A percentile compares a stretch with the other conserved stretches of the same genome.
Evolutionary conservation across 2,797 vertebrate species (phyloP).

Genomic region (Smutsia gigantea): DNA sequence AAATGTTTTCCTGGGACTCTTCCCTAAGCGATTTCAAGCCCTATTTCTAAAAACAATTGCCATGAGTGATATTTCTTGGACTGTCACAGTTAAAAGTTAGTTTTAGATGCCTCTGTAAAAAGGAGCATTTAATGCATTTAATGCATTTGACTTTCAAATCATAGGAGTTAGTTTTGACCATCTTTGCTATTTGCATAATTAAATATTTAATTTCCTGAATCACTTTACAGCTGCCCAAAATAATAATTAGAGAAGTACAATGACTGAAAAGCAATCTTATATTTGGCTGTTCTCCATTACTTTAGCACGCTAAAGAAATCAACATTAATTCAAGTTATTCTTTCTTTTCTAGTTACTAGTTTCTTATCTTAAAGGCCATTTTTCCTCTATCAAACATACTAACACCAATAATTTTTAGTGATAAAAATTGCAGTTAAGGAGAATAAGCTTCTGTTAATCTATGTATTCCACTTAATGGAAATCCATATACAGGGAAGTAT

Average conservation of each 20-base stretch:
- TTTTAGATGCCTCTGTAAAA: not conserved
- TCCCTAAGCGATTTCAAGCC: not conserved
- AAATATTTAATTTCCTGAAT: conserved; percentile 42
- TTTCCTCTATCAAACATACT: not conserved
- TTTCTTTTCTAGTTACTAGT: conserved; percentile 31
- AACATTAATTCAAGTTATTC: not conserved
- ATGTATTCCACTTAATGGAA: not conserved
- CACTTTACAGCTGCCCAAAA: not conserved
- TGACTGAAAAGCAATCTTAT: conserved; percentile 26
- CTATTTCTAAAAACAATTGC: not conserved
- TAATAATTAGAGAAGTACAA: conserved; percentile 25
- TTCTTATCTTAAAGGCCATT: conserved; percentile 7
- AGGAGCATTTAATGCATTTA: conserved; percentile 23
- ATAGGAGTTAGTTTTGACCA: not conserved
- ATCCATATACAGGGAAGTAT: not conserved
- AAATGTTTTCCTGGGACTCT: not conserved
- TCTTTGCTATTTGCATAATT: not conserved
- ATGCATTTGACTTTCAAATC: conserved; percentile 38
- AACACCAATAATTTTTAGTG: conserved; percentile 3
- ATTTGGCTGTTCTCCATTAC: not conserved
- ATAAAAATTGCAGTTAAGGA: conserved; percentile 12
- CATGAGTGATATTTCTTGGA: not conserved
- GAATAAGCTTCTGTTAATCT: not conserved
- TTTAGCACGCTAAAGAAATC: not conserved
- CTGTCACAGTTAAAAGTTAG: conserved; percentile 1